phyloP scores from a whole-genome alignment of 1,140 invertebrate species.

The Nylanderia fulva region DNA sequence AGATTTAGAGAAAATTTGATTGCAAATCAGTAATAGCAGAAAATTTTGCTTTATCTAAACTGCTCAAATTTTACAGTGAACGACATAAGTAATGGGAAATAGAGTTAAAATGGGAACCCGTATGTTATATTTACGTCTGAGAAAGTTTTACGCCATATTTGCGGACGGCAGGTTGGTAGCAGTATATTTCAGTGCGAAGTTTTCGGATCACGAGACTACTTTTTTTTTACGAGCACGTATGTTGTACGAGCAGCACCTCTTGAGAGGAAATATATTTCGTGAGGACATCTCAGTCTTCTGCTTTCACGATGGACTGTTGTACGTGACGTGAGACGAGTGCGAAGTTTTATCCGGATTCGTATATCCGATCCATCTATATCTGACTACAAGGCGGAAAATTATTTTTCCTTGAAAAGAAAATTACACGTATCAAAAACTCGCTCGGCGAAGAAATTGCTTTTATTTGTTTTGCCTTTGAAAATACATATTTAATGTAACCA shows the following conservation, averaged over 20 bases:
- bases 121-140: constrained; percentile 57
- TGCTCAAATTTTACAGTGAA: not conserved
- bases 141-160: constrained; percentile 51
- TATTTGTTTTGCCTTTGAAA: not conserved
- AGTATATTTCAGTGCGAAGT: constrained; percentile 50
- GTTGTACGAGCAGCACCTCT: constrained; percentile 24
- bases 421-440: not conserved
- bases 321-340: constrained; percentile 25
- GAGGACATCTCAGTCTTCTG: constrained; percentile 19
- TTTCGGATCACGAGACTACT: constrained; percentile 12
- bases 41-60: not conserved
- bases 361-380: constrained; percentile 41
- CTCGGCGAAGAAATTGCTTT: not conserved
- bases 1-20: not conserved
- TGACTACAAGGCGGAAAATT: constrained; percentile 23
- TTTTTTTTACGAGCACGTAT: constrained; percentile 53
- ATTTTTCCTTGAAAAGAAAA: not conserved
- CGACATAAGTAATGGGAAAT: not conserved
- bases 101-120: constrained; percentile 38
- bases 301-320: constrained; percentile 37
- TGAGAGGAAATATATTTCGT: constrained; percentile 49
- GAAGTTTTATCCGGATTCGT: constrained; percentile 35
- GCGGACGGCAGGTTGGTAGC: not conserved
- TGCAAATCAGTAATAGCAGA: not conserved
- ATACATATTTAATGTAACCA: not conserved